phyloP scores from a whole-genome alignment of 2,113 vertebrate genomes.

The Sitta europaea region DNA sequence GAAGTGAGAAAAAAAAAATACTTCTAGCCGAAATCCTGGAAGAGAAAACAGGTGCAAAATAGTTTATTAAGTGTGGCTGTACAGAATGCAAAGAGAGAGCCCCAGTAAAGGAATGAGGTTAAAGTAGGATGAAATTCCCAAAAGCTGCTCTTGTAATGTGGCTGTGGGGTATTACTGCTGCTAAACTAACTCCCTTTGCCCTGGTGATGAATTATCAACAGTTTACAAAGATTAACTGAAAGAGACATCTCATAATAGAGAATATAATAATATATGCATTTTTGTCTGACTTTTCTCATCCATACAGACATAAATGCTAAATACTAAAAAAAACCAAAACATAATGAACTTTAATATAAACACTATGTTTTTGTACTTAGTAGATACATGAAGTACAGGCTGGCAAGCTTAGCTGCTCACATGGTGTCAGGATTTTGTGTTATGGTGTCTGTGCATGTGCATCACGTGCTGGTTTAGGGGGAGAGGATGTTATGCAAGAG shows the following conservation, averaged over 20 bases:
- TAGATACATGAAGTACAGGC: not conserved
- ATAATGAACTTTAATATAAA: not conserved
- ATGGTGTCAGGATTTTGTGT: not conserved
- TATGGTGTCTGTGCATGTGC: not conserved
- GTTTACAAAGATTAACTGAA: not conserved
- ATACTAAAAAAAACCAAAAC: not conserved
- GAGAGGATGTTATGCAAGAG: not conserved
- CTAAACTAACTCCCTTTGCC: not conserved
- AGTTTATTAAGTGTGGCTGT: not conserved
- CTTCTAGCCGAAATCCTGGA: not conserved
- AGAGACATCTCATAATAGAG: not conserved
- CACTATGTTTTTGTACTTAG: not conserved
- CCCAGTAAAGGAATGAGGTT: not conserved
- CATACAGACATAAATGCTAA: not conserved
- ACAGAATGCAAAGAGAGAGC: not conserved
- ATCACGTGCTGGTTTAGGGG: not conserved
- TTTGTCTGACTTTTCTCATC: not conserved
- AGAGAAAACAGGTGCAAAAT: not conserved
- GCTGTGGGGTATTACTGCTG: not conserved
- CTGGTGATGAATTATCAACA: not conserved
- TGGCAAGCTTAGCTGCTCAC: not conserved
- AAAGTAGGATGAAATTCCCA: not conserved
- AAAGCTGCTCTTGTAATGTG: not conserved
- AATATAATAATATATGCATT: not conserved
- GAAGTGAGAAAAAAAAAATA: not conserved